Evolutionary conservation across 2,113 vertebrate genomes (phyloP), one percentile per base, ranked within the genome.

Genomic region (Ariopsis seemanni): DNA sequence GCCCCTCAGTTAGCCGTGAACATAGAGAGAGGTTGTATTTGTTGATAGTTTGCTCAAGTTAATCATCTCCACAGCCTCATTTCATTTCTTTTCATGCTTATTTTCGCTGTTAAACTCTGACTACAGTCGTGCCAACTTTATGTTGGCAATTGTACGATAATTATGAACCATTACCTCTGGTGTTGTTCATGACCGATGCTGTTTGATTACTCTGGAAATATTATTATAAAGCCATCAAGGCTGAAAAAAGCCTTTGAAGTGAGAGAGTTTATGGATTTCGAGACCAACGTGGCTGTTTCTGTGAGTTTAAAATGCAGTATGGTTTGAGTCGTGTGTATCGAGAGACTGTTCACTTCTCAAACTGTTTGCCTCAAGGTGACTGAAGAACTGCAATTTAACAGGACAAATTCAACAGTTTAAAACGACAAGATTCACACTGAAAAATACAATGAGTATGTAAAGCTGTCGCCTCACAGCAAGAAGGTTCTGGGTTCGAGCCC

Each of bases 1-100:
- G 7, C 17, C 63, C 53, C 20, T 18, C 20, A 57, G 67, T 62
- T 65, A 58, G 67, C 20, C 0, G 8, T 25, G n/a, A 22, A 60
- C 9, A 17, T 22, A 22, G 48, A 53, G 18, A 71, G 62, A 78
- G 25, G 22, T 48, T 48, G 42, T 85, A 67, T 75, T 92, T 91
- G 81, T 91, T 91, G 89, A 91, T 78, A 87, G 91, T 93, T 91
- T 91, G 90, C 93, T 92, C 91, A 92, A 84, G 87, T 83, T 91
- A 91, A 85, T 90, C 75, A 58, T 85, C 42, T 85, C 10, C 0
- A 34, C 52, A 91, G 89, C 89, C 91, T 87, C 90, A 90, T 90
- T 91, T 42, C 88, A 89, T 90, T 67, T 83, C 58, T 2, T 71
- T 71, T 58, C 84, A 67, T 92, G 87, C 90, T 92, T 90, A 85